phyloP scores from a whole-genome alignment of 2,888 invertebrate species.

The Hirtodrosophila trivittata region DNA sequence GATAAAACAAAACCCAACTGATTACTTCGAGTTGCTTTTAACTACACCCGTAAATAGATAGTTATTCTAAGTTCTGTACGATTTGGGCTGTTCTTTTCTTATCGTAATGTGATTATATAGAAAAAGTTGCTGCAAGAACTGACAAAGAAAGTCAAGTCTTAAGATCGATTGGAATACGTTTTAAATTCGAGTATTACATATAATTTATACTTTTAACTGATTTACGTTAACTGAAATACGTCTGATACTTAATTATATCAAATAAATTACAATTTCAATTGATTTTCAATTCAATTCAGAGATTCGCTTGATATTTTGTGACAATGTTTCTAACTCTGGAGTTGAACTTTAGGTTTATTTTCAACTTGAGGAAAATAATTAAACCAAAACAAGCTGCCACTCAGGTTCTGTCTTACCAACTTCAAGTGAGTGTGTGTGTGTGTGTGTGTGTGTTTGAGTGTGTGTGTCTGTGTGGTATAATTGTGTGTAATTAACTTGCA shows the following conservation, averaged over 20 bases:
- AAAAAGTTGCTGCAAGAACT: too few relatives aligned
- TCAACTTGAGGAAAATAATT: constrained; percentile 22
- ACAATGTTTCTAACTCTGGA: constrained; percentile 1
- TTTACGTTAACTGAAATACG: too few relatives aligned
- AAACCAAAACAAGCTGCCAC: constrained; percentile 41
- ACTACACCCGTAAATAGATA: constrained; percentile 39
- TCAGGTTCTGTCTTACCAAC: constrained; percentile 12
- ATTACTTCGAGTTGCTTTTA: constrained; percentile 22
- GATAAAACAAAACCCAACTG: constrained; percentile 32
- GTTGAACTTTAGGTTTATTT: constrained; percentile 14
- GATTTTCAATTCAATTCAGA: too few relatives aligned
- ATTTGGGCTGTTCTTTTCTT: constrained; percentile 24
- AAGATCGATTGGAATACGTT: too few relatives aligned
- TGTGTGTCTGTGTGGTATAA: constrained; percentile 54
- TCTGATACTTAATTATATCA: too few relatives aligned
- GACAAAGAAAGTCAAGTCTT: too few relatives aligned
- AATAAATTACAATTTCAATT: too few relatives aligned
- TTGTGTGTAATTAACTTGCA: constrained; percentile 77
- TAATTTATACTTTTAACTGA: too few relatives aligned
- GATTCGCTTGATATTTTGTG: too few relatives aligned
- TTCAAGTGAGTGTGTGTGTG: neutral
- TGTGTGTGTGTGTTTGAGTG: constrained; percentile 14
- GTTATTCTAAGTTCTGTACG: neutral
- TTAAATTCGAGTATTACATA: too few relatives aligned
- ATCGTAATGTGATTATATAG: constrained; percentile 15